Base-by-base conservation (phyloP, 2,888 invertebrate genomes). In the Lasioglossum villosulum region DNA sequence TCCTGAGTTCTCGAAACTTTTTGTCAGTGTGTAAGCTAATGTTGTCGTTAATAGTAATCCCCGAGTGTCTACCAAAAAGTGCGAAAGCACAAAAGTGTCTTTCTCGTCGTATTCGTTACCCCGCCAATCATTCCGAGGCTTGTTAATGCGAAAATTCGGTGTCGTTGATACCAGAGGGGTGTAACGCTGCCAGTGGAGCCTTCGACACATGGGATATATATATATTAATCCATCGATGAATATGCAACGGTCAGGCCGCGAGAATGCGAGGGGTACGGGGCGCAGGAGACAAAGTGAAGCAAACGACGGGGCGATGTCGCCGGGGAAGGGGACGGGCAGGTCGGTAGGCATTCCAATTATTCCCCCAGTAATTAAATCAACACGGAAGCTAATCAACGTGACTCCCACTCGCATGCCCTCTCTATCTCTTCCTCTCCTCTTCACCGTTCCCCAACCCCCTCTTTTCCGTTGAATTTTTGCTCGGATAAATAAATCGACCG, bases 291-390 rank as follows among this genome's bases (percentile, higher is more conserved):
- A 86, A 88, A 80, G 87, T 78, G 89, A 82, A 88, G 83, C 87
- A 84, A 88, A 88, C 83, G 89, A 86, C 84, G 79, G 75, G 48
- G 48, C 37, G 37, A 39, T 76, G 77, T 85, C 75, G 84, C 56
- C 48, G 75, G 52, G 78, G 78, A 82, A 68, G 83, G 42, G 72
- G 56, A 78, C 66, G 84, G 88, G 87, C 86, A 89, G 88, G 91
- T 89, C 90, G 91, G 90, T 91, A 90, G 92, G 93, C 93, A 94
- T 94, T 92, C 93, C 94, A 95, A 94, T 94, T 94, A 94, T 92
- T 94, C 93, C 93, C 93, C 88, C 89, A 92, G 92, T 94, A 94
- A 95, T 95, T 95, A 94, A 95, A 95, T 95, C 95, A 94, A 94
- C 94, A 93, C 92, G 93, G 92, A 90, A 91, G 93, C 93, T 94